Evolutionary conservation across 2,888 invertebrate species (phyloP).

Genomic region (Dicyrtoma fusca): DNA sequence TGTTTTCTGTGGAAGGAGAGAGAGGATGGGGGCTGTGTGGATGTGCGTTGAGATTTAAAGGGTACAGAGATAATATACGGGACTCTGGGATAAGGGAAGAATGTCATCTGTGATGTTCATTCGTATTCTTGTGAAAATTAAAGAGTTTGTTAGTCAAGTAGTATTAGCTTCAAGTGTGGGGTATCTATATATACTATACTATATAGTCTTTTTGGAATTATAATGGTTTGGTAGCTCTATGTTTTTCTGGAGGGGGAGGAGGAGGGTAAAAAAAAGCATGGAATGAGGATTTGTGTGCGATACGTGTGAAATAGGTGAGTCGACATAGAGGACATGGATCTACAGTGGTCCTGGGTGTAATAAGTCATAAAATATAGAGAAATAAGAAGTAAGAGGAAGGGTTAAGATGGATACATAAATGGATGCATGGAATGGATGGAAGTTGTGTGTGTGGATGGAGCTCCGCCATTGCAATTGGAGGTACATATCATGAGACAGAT

Average conservation of each 20-base stretch:
- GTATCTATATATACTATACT: too few relatives aligned
- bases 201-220: too few relatives aligned
- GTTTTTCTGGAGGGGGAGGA: neutral
- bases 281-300: conserved; percentile 30
- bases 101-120: conserved; percentile 26
- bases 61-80: neutral
- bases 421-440: neutral
- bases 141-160: conserved; percentile 32
- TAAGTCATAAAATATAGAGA: conserved; percentile 52
- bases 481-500: conserved; percentile 25
- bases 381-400: conserved; percentile 35
- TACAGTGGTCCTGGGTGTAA: conserved; percentile 41
- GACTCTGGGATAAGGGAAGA: neutral
- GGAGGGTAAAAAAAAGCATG: conserved; percentile 10
- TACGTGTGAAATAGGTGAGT: conserved; percentile 19
- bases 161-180: too few relatives aligned
- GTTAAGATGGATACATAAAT: conserved; percentile 10
- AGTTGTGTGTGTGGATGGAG: conserved; percentile 10
- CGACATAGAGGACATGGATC: conserved; percentile 10
- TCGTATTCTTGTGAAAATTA: conserved; percentile 31
- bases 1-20: conserved; percentile 4
- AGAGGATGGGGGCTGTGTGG: neutral
- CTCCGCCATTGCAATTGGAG: conserved; percentile 1
- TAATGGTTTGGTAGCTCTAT: neutral
- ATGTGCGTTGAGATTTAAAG: neutral